phyloP scores from a whole-genome alignment of 2,113 vertebrate species.

The Brachyhypopomus gauderio region DNA sequence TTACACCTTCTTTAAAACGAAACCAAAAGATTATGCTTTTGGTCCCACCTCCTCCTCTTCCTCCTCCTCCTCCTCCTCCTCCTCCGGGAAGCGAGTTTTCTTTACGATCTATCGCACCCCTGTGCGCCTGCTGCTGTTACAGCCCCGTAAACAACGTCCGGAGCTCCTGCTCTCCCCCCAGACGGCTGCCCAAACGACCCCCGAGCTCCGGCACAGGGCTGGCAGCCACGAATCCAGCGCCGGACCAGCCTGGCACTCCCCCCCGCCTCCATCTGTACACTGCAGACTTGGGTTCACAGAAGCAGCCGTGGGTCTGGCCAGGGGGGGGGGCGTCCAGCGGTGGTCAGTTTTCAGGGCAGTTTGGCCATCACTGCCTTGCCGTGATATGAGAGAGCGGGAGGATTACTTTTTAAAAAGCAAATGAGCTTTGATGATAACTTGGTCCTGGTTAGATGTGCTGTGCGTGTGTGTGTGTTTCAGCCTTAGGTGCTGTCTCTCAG shows the following conservation, averaged over 20 bases:
- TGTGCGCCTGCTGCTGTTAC: constrained; percentile 1
- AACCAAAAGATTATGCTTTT: constrained; percentile 4
- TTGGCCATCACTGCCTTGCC: no score
- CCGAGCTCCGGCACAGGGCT: neutral
- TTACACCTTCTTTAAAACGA: neutral
- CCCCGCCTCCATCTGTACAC: no score
- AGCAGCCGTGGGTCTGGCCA: no score
- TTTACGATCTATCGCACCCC: constrained; percentile 24
- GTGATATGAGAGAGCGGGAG: neutral
- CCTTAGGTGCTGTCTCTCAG: constrained; percentile 41
- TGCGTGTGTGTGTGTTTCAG: constrained; percentile 29
- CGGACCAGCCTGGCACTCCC: no score
- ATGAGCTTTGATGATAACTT: neutral
- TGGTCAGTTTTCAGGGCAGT: no score
- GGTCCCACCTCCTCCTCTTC: no score
- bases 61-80: neutral
- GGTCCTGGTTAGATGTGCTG: neutral
- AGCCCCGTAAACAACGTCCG: neutral
- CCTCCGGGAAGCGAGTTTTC: constrained; percentile 1
- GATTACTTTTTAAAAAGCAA: neutral
- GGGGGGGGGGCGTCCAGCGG: no score
- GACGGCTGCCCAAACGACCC: neutral
- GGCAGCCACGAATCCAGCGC: neutral
- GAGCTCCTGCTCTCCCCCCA: neutral
- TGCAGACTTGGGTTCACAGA: no score